Percentiles rank a stretch among this genome's conserved stretches.
Evolutionary conservation across 1,140 invertebrate species (phyloP).

Genomic region (Panulirus ornatus): DNA sequence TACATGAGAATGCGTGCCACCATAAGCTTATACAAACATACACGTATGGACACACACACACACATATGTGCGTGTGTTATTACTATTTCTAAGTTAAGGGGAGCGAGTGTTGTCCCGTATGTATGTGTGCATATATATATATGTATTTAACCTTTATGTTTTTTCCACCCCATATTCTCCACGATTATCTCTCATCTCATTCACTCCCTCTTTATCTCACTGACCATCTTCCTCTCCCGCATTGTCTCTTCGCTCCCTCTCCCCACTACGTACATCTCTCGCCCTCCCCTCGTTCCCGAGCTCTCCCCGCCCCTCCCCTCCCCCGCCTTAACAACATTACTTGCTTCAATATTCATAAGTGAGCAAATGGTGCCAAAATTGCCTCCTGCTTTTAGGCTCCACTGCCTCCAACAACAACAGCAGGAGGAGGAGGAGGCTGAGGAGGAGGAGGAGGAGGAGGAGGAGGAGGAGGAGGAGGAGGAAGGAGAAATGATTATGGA

Average conservation of each 20-base stretch:
- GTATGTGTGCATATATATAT: too few species aligned
- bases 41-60: too few species aligned
- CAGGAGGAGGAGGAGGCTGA: conserved; percentile 10
- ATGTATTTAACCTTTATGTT: too few species aligned
- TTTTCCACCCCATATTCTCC: not conserved
- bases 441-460: conserved; percentile 1
- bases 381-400: conserved; percentile 72
- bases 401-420: conserved; percentile 70
- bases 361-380: conserved; percentile 75
- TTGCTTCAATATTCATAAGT: conserved; percentile 75
- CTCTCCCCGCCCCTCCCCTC: conserved; percentile 9
- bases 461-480: not conserved
- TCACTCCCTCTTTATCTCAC: not conserved
- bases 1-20: too few species aligned
- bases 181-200: not conserved
- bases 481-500: not conserved
- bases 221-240: not conserved
- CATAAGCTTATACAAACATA: too few species aligned
- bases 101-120: too few species aligned
- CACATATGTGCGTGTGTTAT: too few species aligned
- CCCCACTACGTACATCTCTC: not conserved
- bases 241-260: not conserved
- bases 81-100: too few species aligned
- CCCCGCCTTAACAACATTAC: conserved; percentile 72
- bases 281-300: not conserved